Evolutionary conservation across 2,113 vertebrate species (phyloP).

Genomic region (Vulpes ferrilata): DNA sequence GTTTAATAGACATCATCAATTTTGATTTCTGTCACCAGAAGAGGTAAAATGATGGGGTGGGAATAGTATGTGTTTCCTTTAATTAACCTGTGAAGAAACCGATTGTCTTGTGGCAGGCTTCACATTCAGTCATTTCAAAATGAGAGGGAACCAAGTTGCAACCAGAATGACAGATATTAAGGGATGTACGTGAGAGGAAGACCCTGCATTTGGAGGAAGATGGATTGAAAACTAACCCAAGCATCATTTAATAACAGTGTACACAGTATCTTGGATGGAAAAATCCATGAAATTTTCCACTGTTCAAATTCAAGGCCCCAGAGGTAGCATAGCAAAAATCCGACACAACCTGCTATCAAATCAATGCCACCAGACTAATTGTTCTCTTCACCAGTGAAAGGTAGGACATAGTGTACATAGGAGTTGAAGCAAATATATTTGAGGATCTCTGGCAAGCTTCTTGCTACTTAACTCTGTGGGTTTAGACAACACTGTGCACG

Average conservation of each 20-base stretch:
- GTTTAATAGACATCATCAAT: not conserved
- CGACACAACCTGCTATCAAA: not conserved
- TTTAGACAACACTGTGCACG: not conserved
- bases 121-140: not conserved
- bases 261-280: not conserved
- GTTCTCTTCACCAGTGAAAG: not conserved
- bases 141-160: not conserved
- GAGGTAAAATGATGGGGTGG: not conserved
- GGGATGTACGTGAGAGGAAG: not conserved
- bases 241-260: not conserved
- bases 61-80: not conserved
- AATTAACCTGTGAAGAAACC: not conserved
- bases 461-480: not conserved
- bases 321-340: not conserved
- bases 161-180: not conserved
- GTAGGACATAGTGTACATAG: not conserved
- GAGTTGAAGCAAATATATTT: not conserved
- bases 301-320: not conserved
- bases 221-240: conserved; percentile 2
- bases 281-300: not conserved
- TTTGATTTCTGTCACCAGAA: not conserved
- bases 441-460: not conserved
- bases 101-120: not conserved
- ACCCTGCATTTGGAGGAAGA: not conserved
- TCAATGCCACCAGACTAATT: not conserved